Evolutionary conservation across 2,797 vertebrate genomes (phyloP).

Genomic region (Capromys pilorides): DNA sequence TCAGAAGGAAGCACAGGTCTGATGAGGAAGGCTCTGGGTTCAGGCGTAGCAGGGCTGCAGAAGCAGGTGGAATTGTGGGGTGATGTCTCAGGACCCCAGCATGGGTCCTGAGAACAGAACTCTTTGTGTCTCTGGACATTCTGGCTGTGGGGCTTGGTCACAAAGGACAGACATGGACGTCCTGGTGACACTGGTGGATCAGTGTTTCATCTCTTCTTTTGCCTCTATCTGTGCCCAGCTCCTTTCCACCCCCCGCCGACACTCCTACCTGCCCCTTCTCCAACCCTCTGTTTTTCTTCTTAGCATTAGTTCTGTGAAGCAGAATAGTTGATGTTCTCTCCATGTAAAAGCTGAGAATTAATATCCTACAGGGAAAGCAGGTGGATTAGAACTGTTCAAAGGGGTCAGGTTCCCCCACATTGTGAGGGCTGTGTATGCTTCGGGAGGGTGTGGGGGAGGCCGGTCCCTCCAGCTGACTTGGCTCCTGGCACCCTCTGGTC

Average conservation of each 20-base stretch:
- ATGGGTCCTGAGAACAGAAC: background rate
- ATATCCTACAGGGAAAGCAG: no score
- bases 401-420: background rate
- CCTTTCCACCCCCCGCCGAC: background rate
- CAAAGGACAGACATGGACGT: background rate
- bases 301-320: background rate
- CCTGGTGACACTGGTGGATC: accelerated
- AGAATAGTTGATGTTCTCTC: background rate
- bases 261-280: background rate
- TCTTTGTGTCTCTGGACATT: background rate
- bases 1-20: background rate
- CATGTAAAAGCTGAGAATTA: background rate
- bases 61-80: background rate
- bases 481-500: background rate
- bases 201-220: background rate
- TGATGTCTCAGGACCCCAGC: accelerated
- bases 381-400: background rate
- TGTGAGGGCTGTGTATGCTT: background rate
- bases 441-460: accelerated
- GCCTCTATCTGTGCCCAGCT: background rate
- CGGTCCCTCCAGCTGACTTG: background rate
- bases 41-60: background rate
- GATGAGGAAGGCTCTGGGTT: background rate
- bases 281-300: background rate
- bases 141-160: background rate